These are phyloP conservation scores for Raphicerus campestris DNA, from an alignment of 2,113 vertebrate genomes.

Conservation along the genomic window DNA sequence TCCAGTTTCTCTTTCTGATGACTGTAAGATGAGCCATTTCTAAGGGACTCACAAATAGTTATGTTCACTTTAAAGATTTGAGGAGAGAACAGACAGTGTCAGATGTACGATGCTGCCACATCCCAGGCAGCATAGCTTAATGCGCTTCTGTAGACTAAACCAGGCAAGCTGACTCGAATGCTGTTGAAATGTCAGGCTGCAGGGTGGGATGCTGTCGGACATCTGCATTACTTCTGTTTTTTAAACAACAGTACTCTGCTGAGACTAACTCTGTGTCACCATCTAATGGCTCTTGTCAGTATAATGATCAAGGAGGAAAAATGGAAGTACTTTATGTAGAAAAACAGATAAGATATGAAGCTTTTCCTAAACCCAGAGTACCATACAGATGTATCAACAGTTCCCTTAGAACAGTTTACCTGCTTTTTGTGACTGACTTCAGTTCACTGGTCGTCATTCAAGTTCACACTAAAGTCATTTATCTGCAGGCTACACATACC, in stretches of 20 bases:
- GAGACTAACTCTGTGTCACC: constrained; percentile 53
- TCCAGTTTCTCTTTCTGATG: not conserved
- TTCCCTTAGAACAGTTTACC: constrained; percentile 41
- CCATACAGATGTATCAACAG: constrained; percentile 21
- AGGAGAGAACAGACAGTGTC: not conserved
- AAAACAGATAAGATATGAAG: constrained; percentile 20
- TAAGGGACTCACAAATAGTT: not conserved
- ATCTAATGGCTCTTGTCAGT: constrained; percentile 2
- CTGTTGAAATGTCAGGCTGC: constrained; percentile 11
- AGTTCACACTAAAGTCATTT: not conserved
- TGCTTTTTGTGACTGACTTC: constrained; percentile 19
- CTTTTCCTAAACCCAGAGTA: constrained; percentile 47
- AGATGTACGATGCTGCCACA: accelerated
- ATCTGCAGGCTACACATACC: not conserved
- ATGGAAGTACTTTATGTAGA: not conserved
- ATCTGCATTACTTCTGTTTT: constrained; percentile 44
- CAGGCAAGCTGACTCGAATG: not conserved
- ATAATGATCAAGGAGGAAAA: constrained; percentile 6
- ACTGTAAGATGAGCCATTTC: constrained; percentile 13
- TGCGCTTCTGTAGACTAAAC: constrained; percentile 7
- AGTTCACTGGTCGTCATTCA: constrained; percentile 49
- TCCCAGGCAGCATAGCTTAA: not conserved
- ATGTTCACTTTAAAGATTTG: constrained; percentile 13
- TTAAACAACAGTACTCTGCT: constrained; percentile 53
- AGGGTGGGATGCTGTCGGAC: not conserved